Conservation (phyloP, 2,797 vertebrate species). For the Diceros bicornis region DNA sequence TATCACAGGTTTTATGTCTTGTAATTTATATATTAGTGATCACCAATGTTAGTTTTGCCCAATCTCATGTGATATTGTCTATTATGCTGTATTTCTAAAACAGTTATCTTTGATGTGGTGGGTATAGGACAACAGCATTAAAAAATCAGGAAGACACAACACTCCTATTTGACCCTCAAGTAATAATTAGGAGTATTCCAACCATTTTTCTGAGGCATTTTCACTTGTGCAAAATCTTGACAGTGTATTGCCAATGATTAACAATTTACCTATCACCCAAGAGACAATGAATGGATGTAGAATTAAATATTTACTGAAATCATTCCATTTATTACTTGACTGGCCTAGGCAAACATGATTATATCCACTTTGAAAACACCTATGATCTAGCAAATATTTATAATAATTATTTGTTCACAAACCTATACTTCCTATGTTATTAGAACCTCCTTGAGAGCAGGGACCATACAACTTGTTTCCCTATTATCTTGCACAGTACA, state of each 20-base stretch:
- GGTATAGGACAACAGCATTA: background rate
- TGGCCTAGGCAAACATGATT: background rate
- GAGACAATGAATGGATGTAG: background rate
- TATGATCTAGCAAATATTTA: background rate
- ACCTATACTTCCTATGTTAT: background rate
- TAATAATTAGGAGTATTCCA: background rate
- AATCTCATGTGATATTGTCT: background rate
- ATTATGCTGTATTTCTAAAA: background rate
- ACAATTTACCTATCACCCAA: background rate
- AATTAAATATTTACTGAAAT: constrained; percentile 33
- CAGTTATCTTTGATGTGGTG: background rate
- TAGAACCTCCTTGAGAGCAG: background rate
- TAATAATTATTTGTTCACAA: background rate
- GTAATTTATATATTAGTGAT: constrained; percentile 13
- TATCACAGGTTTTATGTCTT: background rate
- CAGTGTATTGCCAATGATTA: background rate
- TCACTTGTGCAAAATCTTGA: constrained; percentile 27
- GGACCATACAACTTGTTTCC: background rate
- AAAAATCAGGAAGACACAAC: background rate
- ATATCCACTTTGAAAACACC: background rate
- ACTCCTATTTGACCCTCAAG: background rate
- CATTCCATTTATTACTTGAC: background rate
- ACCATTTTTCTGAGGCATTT: background rate
- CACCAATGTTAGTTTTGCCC: background rate
- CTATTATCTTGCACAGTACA: background rate